Evolutionary conservation across 2,888 invertebrate genomes (phyloP), one percentile per base, ranked within the genome.

Genomic region (Chydorus sphaericus): DNA sequence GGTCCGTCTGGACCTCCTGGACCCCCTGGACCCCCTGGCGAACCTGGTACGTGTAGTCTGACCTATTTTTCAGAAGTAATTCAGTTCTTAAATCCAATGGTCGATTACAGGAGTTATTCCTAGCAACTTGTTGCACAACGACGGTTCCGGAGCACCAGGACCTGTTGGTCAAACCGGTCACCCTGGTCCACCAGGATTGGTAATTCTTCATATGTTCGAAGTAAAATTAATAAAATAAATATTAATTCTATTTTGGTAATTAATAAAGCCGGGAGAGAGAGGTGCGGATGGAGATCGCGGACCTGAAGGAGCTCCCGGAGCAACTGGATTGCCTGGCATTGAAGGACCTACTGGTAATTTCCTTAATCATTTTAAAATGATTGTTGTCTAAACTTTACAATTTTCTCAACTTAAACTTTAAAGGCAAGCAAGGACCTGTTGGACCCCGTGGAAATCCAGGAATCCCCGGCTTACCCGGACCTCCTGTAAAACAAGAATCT

Each of bases 371-470:
- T 74, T 76, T 26, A 28, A n/a, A n/a, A n/a, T n/a, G n/a, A n/a
- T n/a, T n/a, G n/a, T n/a, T n/a, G n/a, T n/a, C n/a, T n/a, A n/a
- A n/a, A n/a, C n/a, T n/a, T n/a, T n/a, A n/a, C n/a, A n/a, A n/a
- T n/a, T n/a, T n/a, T n/a, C n/a, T n/a, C n/a, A n/a, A n/a, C n/a
- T n/a, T n/a, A n/a, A n/a, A n/a, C n/a, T n/a, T n/a, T n/a, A n/a
- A n/a, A n/a, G n/a, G 52, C n/a, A 33, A 16, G 33, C 52, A 52
- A 44, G 81, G 81, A 30, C 67, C 73, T 18, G 72, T 75, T 8
- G 81, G 81, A 54, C 71, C 72, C 59, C 70, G 74, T 59, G 81
- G 81, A 30, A 74, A 75, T 58, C 71, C 77, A 2, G 82, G 82
- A 60, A 70, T 75, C 60, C 75, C 76, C 5, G 82, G 82, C 20